Evolutionary conservation across 2,888 invertebrate genomes (phyloP).

Genomic region (Hecatera dysodea): DNA sequence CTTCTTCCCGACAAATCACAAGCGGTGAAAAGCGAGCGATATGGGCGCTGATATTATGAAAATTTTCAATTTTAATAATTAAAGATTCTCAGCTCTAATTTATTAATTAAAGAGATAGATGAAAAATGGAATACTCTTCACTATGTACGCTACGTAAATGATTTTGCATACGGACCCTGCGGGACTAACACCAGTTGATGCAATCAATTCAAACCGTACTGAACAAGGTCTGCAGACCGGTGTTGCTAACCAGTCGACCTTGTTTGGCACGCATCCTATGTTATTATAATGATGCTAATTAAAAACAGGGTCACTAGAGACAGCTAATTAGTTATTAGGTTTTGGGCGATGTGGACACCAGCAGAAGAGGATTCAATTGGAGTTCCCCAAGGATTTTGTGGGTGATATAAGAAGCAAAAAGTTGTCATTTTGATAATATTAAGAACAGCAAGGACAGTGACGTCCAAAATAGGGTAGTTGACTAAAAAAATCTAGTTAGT

Average conservation of each 20-base stretch:
- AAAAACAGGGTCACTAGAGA: constrained; percentile 21
- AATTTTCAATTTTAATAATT: not conserved
- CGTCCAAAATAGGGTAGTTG: too few species aligned
- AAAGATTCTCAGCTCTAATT: not conserved
- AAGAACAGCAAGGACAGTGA: not conserved
- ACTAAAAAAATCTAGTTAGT: too few species aligned
- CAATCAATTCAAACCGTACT: constrained; percentile 15
- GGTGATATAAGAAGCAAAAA: not conserved
- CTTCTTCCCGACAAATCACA: not conserved
- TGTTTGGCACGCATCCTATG: constrained; percentile 39
- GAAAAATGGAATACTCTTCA: not conserved
- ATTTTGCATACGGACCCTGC: not conserved
- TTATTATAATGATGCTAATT: constrained; percentile 55
- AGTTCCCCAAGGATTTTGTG: not conserved
- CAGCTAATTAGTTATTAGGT: constrained; percentile 11
- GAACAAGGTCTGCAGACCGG: constrained; percentile 19
- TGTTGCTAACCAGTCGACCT: constrained; percentile 50
- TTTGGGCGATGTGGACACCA: not conserved
- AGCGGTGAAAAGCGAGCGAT: not conserved
- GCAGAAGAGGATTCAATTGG: not conserved
- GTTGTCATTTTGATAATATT: not conserved
- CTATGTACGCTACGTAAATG: not conserved
- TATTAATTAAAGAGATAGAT: not conserved
- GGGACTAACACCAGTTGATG: constrained; percentile 2
- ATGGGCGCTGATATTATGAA: too few species aligned